Percentiles rank a stretch among this genome's conserved stretches.
phyloP scores from a whole-genome alignment of 53 echinoderm and acorn worm species.

The Luidia sarsii region DNA sequence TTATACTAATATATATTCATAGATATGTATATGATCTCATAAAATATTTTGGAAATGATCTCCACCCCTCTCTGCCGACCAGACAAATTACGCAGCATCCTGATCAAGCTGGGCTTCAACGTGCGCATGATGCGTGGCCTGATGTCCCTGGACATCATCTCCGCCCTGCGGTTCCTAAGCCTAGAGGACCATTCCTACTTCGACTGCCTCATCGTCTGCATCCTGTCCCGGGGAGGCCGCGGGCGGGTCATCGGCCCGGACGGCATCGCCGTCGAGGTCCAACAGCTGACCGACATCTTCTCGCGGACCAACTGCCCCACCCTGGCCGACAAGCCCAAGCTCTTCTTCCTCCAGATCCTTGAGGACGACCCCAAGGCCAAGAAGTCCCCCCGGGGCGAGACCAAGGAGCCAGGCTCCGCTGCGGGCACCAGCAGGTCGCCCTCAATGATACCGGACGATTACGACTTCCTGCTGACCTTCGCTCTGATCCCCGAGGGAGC shows the following conservation, averaged over 20 bases:
- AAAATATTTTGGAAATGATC: not conserved
- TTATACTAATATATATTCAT: not conserved
- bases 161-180: slow-evolving; percentile 83
- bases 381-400: slow-evolving; percentile 9
- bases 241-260: slow-evolving; percentile 70
- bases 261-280: slow-evolving; percentile 73
- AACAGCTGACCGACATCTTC: slow-evolving; percentile 90
- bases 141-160: slow-evolving; percentile 92
- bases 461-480: slow-evolving; percentile 81
- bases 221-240: slow-evolving; percentile 69
- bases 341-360: slow-evolving; percentile 83
- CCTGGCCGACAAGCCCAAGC: slow-evolving; percentile 85
- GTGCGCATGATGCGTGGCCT: slow-evolving; percentile 90
- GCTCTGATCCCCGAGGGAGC: slow-evolving; percentile 71
- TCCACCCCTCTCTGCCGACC: not conserved
- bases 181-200: slow-evolving; percentile 92
- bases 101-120: slow-evolving; percentile 85
- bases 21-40: not conserved
- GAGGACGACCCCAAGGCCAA: slow-evolving; percentile 12
- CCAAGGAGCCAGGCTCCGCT: not conserved
- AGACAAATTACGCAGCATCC: slow-evolving; percentile 80
- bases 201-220: slow-evolving; percentile 85
- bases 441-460: slow-evolving; percentile 73
- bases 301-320: slow-evolving; percentile 79
- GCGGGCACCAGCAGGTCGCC: not conserved